Base-by-base conservation (phyloP, 1,140 invertebrate genomes). In the Drosophila grimshawi region DNA sequence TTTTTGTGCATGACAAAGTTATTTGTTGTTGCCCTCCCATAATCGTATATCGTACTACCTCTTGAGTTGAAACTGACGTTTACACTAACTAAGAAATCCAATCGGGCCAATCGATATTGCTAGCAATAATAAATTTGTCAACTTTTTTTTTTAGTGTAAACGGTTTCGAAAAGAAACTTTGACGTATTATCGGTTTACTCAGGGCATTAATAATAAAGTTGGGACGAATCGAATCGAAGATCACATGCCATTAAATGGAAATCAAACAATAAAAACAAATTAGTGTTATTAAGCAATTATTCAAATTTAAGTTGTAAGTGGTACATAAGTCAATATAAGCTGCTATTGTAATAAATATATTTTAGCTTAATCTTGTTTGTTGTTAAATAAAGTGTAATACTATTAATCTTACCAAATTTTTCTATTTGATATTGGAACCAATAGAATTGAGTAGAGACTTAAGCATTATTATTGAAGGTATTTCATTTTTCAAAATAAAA, bases 1-100 rank as follows among this genome's bases (percentile, higher is more conserved):
- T 92, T 92, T 92, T 92, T 92, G 90, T 92, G 90, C 90, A 92
- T 92, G 90, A 86, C 76, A 71, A 80, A 73, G 39, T 78, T 76
- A 64, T 65, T 74, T 68, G 66, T 64, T 76, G 52, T 64, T 69
- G 53, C 41, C 51, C 39, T 45, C 52, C 52, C 33, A 41, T 41
- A 56, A 51, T 61, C 32, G 7, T 69, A 41, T 46, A 19, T 19
- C 19, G 19, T 19, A 67, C 5, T 45, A 55, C 5, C 11, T 65
- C 41, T 43, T 74, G 69, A 63, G 61, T 69, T 75, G 4, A 64
- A 63, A 48, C 19, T 56, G 56, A 32, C 29, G 55, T 60, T 69
- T 69, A 45, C 43, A 56, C 66, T 61, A 41, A 32, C 3, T 45
- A 2, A 48, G 56, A 30, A 51, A 35, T 60, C n/a, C 4, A 57